These are phyloP conservation scores for Zosterops hypoxanthus DNA, from an alignment of 2,113 vertebrate genomes.

Conservation along the genomic window DNA sequence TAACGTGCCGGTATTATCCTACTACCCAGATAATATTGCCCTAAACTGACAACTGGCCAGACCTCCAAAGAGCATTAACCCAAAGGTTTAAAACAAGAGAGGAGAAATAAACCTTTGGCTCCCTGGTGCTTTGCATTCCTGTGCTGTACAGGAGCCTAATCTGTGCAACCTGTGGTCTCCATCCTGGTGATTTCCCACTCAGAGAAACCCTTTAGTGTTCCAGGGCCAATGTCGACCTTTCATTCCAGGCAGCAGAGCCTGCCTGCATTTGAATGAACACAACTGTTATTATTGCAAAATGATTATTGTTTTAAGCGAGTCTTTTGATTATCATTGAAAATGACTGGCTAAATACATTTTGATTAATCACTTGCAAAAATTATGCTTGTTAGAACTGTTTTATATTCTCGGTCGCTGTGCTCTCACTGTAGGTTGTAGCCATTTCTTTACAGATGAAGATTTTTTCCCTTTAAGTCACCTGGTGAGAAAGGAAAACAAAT, in stretches of 20 bases:
- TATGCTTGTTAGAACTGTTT: slow-evolving; percentile 77
- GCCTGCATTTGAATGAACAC: slow-evolving; percentile 46
- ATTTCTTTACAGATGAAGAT: slow-evolving; percentile 67
- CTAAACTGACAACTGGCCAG: slow-evolving; percentile 43
- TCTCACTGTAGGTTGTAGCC: slow-evolving; percentile 72
- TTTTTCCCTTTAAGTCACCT: slow-evolving; percentile 83
- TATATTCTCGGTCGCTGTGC: slow-evolving; percentile 79
- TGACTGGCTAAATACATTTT: slow-evolving; percentile 77
- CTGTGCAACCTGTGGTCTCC: slow-evolving; percentile 29
- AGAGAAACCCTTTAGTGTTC: neutral
- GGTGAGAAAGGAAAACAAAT: slow-evolving; percentile 84
- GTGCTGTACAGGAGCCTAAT: neutral
- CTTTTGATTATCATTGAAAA: slow-evolving; percentile 77
- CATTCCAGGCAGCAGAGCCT: slow-evolving; percentile 44
- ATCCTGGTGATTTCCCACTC: neutral
- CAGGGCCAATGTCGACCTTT: neutral
- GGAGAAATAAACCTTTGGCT: neutral
- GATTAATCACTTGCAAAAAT: slow-evolving; percentile 79
- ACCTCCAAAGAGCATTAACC: slow-evolving; percentile 28
- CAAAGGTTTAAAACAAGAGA: neutral
- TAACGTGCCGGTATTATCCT: neutral
- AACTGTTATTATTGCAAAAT: slow-evolving; percentile 71
- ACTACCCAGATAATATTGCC: neutral
- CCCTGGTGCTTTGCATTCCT: neutral
- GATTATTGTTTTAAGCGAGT: slow-evolving; percentile 76